These are phyloP conservation scores for Venustaconcha ellipsiformis DNA, from an alignment of 1,140 invertebrate genomes.

Conservation along the genomic window DNA sequence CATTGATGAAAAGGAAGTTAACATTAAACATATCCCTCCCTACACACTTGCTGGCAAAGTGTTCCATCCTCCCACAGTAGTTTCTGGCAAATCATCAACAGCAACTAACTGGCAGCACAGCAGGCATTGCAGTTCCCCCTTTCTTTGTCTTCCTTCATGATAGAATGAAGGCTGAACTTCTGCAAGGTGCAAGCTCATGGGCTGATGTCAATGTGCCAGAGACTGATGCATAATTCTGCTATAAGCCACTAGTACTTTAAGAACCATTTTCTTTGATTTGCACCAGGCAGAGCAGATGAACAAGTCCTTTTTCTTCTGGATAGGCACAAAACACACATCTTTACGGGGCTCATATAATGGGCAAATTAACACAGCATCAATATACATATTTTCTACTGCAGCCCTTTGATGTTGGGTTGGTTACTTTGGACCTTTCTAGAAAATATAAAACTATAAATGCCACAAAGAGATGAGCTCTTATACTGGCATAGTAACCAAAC, in stretches of 20 bases:
- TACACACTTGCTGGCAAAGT: neutral
- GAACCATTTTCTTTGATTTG: conserved; percentile 12
- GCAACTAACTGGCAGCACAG: conserved; percentile 66
- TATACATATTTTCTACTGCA: no score
- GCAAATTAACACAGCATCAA: no score
- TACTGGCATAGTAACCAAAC: no score
- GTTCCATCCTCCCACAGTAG: conserved; percentile 48
- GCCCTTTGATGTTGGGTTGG: no score
- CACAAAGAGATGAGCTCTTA: no score
- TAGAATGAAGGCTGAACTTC: conserved; percentile 47
- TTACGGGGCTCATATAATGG: no score
- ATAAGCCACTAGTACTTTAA: conserved; percentile 11
- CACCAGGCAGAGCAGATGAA: no score
- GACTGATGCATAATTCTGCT: conserved; percentile 5
- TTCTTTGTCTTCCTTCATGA: conserved; percentile 67
- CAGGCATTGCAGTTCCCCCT: conserved; percentile 57
- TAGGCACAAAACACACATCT: neutral
- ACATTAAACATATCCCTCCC: conserved; percentile 24
- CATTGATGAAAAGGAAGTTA: conserved; percentile 68
- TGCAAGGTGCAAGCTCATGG: conserved; percentile 3
- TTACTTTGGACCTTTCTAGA: no score
- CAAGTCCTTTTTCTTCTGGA: no score
- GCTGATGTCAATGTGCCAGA: conserved; percentile 9
- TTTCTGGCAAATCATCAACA: conserved; percentile 64
- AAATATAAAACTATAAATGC: no score